These are phyloP conservation scores for Oegoconia quadripuncta DNA, from an alignment of 2,888 invertebrate species.

Conservation along the genomic window DNA sequence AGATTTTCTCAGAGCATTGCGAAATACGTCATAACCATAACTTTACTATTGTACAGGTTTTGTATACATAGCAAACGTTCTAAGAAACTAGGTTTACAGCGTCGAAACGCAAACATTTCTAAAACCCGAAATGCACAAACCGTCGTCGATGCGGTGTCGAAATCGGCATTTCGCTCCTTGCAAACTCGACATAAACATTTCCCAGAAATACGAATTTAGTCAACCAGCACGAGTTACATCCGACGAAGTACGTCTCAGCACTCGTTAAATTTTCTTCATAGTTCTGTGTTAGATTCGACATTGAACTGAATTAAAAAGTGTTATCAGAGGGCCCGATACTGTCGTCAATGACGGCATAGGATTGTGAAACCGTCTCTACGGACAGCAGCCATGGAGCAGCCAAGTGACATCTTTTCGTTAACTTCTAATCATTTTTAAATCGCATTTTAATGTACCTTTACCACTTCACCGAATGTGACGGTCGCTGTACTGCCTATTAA, in stretches of 20 bases:
- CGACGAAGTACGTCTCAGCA: conserved; percentile 36
- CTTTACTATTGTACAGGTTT: conserved; percentile 13
- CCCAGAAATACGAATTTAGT: conserved; percentile 54
- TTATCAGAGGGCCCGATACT: conserved; percentile 63
- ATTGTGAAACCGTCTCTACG: conserved; percentile 54
- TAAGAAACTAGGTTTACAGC: conserved; percentile 70
- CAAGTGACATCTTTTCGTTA: conserved; percentile 51
- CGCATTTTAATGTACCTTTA: conserved; percentile 57
- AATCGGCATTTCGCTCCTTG: conserved; percentile 58
- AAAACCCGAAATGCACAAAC: conserved; percentile 59
- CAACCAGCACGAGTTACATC: conserved; percentile 30
- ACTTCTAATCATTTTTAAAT: conserved; percentile 59
- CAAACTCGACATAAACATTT: conserved; percentile 58
- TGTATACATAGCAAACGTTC: conserved; percentile 12
- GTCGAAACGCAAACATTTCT: conserved; percentile 64
- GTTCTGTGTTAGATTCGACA: conserved; percentile 54
- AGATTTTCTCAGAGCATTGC: conserved; percentile 15
- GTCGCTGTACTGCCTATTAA: conserved; percentile 46
- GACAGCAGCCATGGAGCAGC: conserved; percentile 39
- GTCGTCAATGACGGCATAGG: conserved; percentile 37
- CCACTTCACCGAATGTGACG: conserved; percentile 37
- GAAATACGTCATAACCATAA: conserved; percentile 13
- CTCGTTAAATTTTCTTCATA: conserved; percentile 63
- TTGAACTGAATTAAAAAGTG: conserved; percentile 68
- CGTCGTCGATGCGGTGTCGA: conserved; percentile 50